Base-by-base conservation (phyloP, 1,140 invertebrate species). In the Caenorhabditis inopinata region DNA sequence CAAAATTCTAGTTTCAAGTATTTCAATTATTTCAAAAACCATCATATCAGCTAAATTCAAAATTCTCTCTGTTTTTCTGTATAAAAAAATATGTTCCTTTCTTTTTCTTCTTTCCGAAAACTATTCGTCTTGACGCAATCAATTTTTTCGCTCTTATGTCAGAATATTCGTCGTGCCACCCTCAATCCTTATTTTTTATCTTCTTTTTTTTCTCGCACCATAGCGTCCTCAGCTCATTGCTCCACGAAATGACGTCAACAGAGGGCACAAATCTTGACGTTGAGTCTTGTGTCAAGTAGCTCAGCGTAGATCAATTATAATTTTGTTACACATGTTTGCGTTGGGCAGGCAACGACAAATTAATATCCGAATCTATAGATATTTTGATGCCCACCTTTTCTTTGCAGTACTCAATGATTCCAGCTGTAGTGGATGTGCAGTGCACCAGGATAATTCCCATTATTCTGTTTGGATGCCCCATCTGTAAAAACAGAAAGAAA, bases 341-440 rank as follows among this genome's bases (percentile, higher is more conserved):
- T 25, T n/a, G 0, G 42, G 48, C 2, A 76, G 51, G 35, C 14
- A 76, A 38, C 38, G 75, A 29, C 47, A 53, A 47, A 47, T 42
- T 73, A 25, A 38, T 32, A 21, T 32, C 51, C 9, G 23, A 23
- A 42, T 45, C 27, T 21, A 25, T 16, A 18, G 4, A 76, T 7
- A 11, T 62, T 14, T 48, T 0, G 14, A 2, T 23, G 29, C 84
- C 82, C 85, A 93, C 93, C 91, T 94, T 93, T 85, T 93, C 93
- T 85, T 93, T 93, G 88, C 96, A 93, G 83, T 93, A 93, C 86
- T 96, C 94, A 88, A 94, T 92, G 38, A 96, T 93, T 12, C 93
- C 93, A 12, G 94, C 93, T 23, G 94, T 93, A 53, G 94, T 94
- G 25, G 92, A 93, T 0, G 94, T 95, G 86, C 94, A 94, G 90